Conservation (phyloP, 2,113 vertebrate species). For the Seriola aureovittata region DNA sequence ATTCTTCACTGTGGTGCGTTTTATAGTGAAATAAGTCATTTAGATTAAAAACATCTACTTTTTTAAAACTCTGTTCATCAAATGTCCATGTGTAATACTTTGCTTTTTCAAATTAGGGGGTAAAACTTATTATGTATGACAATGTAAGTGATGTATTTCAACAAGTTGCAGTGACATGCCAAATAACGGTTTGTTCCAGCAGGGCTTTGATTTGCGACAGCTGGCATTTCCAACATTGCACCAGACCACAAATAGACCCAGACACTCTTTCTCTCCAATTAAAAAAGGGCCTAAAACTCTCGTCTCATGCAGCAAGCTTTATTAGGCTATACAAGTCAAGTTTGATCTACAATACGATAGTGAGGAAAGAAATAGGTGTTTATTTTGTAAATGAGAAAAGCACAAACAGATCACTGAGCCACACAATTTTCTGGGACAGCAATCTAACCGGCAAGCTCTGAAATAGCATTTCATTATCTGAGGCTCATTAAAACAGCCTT, state of each 20-base stretch:
- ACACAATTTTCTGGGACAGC: constrained; percentile 51
- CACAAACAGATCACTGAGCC: constrained; percentile 63
- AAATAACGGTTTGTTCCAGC: constrained; percentile 75
- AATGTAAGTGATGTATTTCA: constrained; percentile 62
- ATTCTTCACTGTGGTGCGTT: not conserved
- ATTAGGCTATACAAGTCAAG: constrained; percentile 70
- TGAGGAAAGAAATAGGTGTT: constrained; percentile 54
- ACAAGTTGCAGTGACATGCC: constrained; percentile 66
- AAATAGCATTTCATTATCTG: constrained; percentile 77
- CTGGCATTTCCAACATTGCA: constrained; percentile 87
- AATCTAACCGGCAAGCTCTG: constrained; percentile 50
- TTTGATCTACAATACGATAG: constrained; percentile 61
- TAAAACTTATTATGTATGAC: constrained; percentile 20
- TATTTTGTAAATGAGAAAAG: constrained; percentile 74
- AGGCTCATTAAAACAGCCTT: constrained; percentile 69
- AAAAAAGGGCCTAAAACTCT: constrained; percentile 74
- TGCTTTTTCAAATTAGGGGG: not conserved
- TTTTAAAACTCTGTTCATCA: not conserved
- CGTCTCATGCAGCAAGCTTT: constrained; percentile 70
- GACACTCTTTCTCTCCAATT: constrained; percentile 83
- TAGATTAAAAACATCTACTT: not conserved
- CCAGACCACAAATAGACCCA: constrained; percentile 85
- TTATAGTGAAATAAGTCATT: not conserved
- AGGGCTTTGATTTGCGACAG: constrained; percentile 80
- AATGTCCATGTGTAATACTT: not conserved